phyloP scores from a whole-genome alignment of 2,888 invertebrate genomes.

The Diachrysia chrysitis region DNA sequence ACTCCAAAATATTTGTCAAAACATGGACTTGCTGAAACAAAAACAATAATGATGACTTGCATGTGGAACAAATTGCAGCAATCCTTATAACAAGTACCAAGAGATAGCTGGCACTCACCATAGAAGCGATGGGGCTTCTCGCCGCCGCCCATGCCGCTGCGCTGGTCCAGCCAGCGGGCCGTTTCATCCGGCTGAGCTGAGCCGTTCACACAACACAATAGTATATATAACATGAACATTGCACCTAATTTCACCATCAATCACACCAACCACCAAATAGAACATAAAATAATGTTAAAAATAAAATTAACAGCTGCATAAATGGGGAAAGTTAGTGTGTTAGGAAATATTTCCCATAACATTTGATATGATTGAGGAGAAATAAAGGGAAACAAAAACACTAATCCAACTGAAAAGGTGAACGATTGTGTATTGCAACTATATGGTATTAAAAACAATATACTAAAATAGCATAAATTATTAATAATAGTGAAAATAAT shows the following conservation, averaged over 20 bases:
- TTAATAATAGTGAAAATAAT: conserved; percentile 13
- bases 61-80: conserved; percentile 56
- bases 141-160: conserved; percentile 73
- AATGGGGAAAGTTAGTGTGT: conserved; percentile 61
- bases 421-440: conserved; percentile 26
- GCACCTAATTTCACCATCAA: conserved; percentile 86
- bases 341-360: conserved; percentile 31
- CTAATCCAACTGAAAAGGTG: conserved; percentile 38
- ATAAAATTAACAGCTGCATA: conserved; percentile 64
- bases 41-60: conserved; percentile 67
- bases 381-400: conserved; percentile 40
- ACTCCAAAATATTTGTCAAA: conserved; percentile 68
- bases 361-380: conserved; percentile 26
- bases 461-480: conserved; percentile 36
- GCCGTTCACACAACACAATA: conserved; percentile 88
- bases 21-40: conserved; percentile 81
- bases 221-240: conserved; percentile 89
- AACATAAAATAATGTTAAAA: conserved; percentile 84
- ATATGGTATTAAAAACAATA: conserved; percentile 34
- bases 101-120: conserved; percentile 77
- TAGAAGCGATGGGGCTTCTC: conserved; percentile 87
- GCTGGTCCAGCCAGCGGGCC: conserved; percentile 85
- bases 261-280: conserved; percentile 86
- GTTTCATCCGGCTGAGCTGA: conserved; percentile 88
- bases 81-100: conserved; percentile 46